phyloP scores from a whole-genome alignment of 1,140 invertebrate species.

The Dendroctonus valens region DNA sequence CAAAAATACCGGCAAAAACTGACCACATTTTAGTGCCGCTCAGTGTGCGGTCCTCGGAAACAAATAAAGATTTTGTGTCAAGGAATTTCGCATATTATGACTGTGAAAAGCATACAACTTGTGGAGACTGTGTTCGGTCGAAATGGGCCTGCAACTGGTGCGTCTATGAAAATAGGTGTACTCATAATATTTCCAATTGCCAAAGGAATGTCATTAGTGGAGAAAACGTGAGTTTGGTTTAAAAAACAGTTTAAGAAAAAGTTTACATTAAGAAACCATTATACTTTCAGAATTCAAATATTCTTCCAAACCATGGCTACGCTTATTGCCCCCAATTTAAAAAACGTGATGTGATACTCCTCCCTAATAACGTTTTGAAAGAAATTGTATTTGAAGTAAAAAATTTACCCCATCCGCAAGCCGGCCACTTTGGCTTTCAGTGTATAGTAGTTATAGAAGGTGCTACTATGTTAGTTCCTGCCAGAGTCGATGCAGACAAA shows the following conservation, averaged over 20 bases:
- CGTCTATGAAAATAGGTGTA: constrained; percentile 92
- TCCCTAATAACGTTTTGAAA: constrained; percentile 86
- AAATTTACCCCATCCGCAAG: constrained; percentile 83
- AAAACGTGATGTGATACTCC: constrained; percentile 62
- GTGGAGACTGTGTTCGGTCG: constrained; percentile 80
- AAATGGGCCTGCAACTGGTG: constrained; percentile 96
- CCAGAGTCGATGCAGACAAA: constrained; percentile 76
- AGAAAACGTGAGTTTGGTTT: constrained; percentile 64
- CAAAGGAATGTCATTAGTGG: constrained; percentile 79
- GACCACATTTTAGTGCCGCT: constrained; percentile 90
- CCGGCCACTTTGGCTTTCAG: constrained; percentile 82
- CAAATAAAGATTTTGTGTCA: constrained; percentile 94
- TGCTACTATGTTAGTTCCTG: constrained; percentile 84
- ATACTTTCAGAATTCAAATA: constrained; percentile 64
- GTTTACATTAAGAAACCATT: background rate
- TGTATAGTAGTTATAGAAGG: constrained; percentile 90
- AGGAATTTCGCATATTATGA: constrained; percentile 93
- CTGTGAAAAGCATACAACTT: constrained; percentile 84
- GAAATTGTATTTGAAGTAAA: constrained; percentile 86
- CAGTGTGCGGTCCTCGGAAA: constrained; percentile 90
- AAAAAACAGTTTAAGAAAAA: constrained; percentile 1
- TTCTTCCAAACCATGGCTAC: constrained; percentile 69
- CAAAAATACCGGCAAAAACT: constrained; percentile 72
- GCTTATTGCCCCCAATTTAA: constrained; percentile 80
- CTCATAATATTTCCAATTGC: constrained; percentile 80